Evolutionary conservation across 1,140 invertebrate species (phyloP), one percentile per base, ranked within the genome.

Genomic region (Euwallacea similis): DNA sequence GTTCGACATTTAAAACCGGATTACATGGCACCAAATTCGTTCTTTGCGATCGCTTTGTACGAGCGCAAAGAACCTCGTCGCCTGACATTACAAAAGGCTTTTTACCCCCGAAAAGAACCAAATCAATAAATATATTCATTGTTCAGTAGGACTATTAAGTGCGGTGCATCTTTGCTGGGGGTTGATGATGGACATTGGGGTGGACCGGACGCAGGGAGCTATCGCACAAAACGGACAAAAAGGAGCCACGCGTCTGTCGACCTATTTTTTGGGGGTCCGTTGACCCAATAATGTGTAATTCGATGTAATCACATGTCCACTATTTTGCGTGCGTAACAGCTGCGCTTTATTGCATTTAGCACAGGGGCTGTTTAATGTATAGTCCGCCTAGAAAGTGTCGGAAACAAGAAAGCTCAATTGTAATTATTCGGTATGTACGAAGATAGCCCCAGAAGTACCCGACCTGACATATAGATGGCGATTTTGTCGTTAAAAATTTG

Each of bases 281-380:
- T 72, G 72, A 73, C 72, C 72, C 58, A 73, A 69, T 63, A 42
- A n/a, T 61, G 41, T 60, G 56, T 66, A 72, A 73, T 73, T 69
- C 66, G 44, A 21, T 41, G 62, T 73, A 73, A 42, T 42, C 42
- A 16, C n/a, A 69, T 68, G 71, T 72, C 64, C 71, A 67, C 21
- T 67, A 50, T 46, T 46, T 58, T 50, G 46, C 46, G 9, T 50
- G 2, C 56, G 61, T 44, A 68, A 68, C 71, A 72, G 64, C 71
- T 72, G 71, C 56, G 33, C 16, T 53, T 11, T 50, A 64, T 16
- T 47, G 46, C 41, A 43, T n/a, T 33, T 33, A 11, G 44, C 43
- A 13, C 41, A 41, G 33, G 41, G 42, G 59, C 15, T 59, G 56
- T 7, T 33, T n/a, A 59, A 59, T 33, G 4, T 33, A 33, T 4